A percentile compares a stretch with the other conserved stretches of the same genome.
Conservation (phyloP, 2,113 vertebrate species). For the Nansenia antarctica region DNA sequence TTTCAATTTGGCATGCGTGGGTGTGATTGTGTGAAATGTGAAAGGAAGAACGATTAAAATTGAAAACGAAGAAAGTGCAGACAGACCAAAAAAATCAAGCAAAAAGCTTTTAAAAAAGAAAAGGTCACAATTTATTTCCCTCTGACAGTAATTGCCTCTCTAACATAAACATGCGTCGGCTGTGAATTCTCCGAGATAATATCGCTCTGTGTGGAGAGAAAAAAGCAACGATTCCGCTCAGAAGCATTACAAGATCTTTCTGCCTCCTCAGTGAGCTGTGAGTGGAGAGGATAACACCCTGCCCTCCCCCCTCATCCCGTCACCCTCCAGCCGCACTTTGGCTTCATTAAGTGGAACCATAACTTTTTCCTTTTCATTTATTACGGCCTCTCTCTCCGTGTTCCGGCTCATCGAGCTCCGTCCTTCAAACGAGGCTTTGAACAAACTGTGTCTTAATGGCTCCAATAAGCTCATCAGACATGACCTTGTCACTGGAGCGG, state of each 20-base stretch:
- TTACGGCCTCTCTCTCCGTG: slow-evolving; percentile 45
- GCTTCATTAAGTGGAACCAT: slow-evolving; percentile 67
- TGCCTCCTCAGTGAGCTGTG: slow-evolving; percentile 12
- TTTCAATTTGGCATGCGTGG: slow-evolving; percentile 48
- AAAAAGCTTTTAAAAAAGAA: slow-evolving; percentile 15
- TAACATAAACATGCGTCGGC: slow-evolving; percentile 7
- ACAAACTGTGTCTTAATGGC: slow-evolving; percentile 65
- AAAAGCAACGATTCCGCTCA: slow-evolving; percentile 6
- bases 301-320: slow-evolving; percentile 22
- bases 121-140: slow-evolving; percentile 22
- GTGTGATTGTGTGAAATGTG: slow-evolving; percentile 49
- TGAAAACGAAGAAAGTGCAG: slow-evolving; percentile 20
- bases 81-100: slow-evolving; percentile 18
- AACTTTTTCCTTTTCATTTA: slow-evolving; percentile 66
- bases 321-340: slow-evolving; percentile 60
- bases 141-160: slow-evolving; percentile 15
- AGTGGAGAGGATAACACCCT: slow-evolving; percentile 23
- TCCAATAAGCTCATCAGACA: slow-evolving; percentile 51
- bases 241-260: slow-evolving; percentile 18
- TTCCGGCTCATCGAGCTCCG: slow-evolving; percentile 53
- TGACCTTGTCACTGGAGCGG: slow-evolving; percentile 65
- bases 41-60: slow-evolving; percentile 30
- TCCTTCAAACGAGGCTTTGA: slow-evolving; percentile 65
- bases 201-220: background rate
- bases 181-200: background rate